These are phyloP conservation scores for Pollenia angustigena DNA, from an alignment of 2,888 invertebrate genomes.

Conservation along the genomic window DNA sequence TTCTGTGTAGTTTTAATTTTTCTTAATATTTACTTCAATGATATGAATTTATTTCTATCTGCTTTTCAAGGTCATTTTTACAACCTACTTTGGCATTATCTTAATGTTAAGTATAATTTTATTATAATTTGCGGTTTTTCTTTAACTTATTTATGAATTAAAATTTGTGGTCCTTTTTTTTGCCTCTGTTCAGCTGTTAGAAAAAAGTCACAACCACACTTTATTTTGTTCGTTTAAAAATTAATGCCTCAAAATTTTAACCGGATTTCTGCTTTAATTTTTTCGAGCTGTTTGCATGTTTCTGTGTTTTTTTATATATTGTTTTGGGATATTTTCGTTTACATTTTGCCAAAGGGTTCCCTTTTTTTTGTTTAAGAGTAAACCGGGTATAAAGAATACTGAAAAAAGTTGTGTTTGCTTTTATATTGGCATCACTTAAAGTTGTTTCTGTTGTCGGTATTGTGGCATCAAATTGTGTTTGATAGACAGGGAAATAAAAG, in stretches of 20 bases:
- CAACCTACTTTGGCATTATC: neutral
- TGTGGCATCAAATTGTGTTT: neutral
- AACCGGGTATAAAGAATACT: constrained; percentile 6
- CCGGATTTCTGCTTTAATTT: constrained; percentile 53
- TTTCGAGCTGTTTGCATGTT: neutral
- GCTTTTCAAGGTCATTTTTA: constrained; percentile 17
- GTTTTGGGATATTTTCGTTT: neutral
- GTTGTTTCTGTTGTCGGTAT: neutral
- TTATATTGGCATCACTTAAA: constrained; percentile 41
- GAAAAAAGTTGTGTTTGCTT: constrained; percentile 43
- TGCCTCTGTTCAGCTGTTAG: neutral
- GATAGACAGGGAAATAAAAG: neutral
- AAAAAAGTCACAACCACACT: constrained; percentile 52
- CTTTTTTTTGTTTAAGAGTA: constrained; percentile 27
- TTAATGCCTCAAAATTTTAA: constrained; percentile 58
- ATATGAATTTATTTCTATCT: neutral
- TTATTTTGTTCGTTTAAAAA: constrained; percentile 35
- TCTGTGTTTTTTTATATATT: neutral
- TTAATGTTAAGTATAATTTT: constrained; percentile 22
- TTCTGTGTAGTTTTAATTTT: no score
- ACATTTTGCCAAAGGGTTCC: constrained; percentile 26
- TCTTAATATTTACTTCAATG: no score
- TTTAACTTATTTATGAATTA: neutral
- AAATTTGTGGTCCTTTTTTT: constrained; percentile 17
- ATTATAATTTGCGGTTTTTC: constrained; percentile 25